phyloP scores from a whole-genome alignment of 2,888 invertebrate species.

The Geotrupes spiniger region DNA sequence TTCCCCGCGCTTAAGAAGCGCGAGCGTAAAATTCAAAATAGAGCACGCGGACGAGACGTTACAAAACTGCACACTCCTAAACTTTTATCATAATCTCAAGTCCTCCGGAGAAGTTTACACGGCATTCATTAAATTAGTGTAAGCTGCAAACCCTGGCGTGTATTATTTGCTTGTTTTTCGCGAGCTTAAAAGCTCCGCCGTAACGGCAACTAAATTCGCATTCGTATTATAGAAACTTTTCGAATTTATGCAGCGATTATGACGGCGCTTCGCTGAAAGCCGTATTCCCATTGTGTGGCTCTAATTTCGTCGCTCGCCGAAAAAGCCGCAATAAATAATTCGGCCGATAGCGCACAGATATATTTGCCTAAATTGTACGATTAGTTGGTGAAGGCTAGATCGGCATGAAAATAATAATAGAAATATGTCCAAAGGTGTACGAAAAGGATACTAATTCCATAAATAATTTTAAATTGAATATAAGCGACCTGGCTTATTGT shows the following conservation, averaged over 20 bases:
- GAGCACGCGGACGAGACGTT: neutral
- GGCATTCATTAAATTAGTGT: conserved; percentile 3
- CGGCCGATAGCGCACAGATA: too few species aligned
- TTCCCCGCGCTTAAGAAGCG: neutral
- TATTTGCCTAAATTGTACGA: too few species aligned
- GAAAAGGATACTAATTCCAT: too few species aligned
- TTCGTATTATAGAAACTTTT: neutral
- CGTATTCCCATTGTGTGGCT: too few species aligned
- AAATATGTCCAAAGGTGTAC: too few species aligned
- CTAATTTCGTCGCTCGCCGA: too few species aligned
- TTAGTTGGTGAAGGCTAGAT: too few species aligned
- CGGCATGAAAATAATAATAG: too few species aligned
- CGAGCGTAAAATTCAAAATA: neutral
- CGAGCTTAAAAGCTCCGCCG: conserved; percentile 4
- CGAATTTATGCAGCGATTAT: conserved; percentile 1
- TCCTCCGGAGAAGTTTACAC: conserved; percentile 1
- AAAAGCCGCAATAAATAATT: too few species aligned
- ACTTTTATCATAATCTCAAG: neutral
- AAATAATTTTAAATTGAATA: too few species aligned
- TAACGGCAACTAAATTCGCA: neutral
- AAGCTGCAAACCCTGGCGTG: neutral
- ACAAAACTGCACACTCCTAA: neutral
- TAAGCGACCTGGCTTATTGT: too few species aligned
- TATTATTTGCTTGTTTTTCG: neutral
- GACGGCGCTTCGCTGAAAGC: neutral